Percentiles rank a stretch among this genome's conserved stretches.
Evolutionary conservation across 2,113 vertebrate genomes (phyloP).

Genomic region (Apteryx mantelli): DNA sequence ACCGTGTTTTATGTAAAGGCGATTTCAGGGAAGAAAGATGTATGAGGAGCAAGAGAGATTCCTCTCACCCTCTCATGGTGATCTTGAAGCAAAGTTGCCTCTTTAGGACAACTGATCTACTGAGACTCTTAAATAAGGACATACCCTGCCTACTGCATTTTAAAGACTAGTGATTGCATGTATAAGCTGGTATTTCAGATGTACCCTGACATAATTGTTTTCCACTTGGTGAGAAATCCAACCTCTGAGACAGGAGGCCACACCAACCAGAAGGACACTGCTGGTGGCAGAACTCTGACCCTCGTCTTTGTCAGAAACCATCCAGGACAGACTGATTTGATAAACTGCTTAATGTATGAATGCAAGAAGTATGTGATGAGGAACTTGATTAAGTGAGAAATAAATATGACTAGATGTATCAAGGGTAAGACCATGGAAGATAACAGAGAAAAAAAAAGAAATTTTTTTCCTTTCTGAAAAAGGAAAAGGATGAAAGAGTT

Average conservation of each 20-base stretch:
- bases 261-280: background rate
- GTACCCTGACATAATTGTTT: background rate
- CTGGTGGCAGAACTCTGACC: background rate
- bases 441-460: background rate
- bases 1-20: rapidly evolving
- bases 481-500: background rate
- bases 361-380: background rate
- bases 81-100: background rate
- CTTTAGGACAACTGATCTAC: background rate
- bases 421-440: background rate
- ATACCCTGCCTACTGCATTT: background rate
- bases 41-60: background rate
- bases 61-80: rapidly evolving
- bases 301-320: background rate
- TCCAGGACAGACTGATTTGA: background rate
- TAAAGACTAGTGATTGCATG: background rate
- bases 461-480: background rate
- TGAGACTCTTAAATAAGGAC: background rate
- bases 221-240: background rate
- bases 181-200: background rate
- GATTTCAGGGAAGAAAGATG: background rate
- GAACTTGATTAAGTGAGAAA: background rate
- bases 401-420: background rate
- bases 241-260: rapidly evolving
- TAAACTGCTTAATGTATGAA: background rate